Evolutionary conservation across 1,140 invertebrate species (phyloP), one percentile per base, ranked within the genome.

Genomic region (Diorhabda elongata): DNA sequence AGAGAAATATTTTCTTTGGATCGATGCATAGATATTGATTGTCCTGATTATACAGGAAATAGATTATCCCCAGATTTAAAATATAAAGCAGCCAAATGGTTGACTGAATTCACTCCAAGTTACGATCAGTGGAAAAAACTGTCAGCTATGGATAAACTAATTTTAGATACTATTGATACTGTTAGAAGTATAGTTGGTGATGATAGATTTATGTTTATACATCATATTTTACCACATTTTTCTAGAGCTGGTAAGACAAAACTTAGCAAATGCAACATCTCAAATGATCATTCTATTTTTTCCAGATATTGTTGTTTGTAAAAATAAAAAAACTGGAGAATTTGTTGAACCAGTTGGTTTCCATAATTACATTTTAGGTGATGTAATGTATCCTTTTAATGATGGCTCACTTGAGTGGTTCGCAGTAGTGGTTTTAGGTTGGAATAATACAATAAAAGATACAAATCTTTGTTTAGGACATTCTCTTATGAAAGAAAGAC

Each of bases 151-250:
- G 81, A 84, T 76, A 78, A 78, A 69, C 74, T 84, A n/a, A 76
- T 84, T 45, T 60, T 86, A 41, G 82, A 85, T 69, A 76, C 84
- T 2, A 77, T 78, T 5, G 80, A 82, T 4, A 71, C 71, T 5
- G 9, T 79, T 4, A 68, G 72, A 60, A 64, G 76, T 6, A 74
- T 81, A 58, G 77, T 82, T 42, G 80, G 80, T 60, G 80, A 82
- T 44, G 61, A 79, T 52, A 69, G 81, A 4, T 82, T 76, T 80
- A 75, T 85, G n/a, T 68, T 75, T 67, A 67, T 83, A 4, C 78
- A 81, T 72, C 84, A 86, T 72, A 66, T 88, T 58, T 75, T 89
- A 71, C 88, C 88, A 2, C 85, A 89, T 66, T 87, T 83, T 72
- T 64, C 78, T 42, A 79, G 77, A 73, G 76, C 80, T 67, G 84